Base-by-base conservation (phyloP, 2,113 vertebrate species). In the Amphilophus citrinellus region DNA sequence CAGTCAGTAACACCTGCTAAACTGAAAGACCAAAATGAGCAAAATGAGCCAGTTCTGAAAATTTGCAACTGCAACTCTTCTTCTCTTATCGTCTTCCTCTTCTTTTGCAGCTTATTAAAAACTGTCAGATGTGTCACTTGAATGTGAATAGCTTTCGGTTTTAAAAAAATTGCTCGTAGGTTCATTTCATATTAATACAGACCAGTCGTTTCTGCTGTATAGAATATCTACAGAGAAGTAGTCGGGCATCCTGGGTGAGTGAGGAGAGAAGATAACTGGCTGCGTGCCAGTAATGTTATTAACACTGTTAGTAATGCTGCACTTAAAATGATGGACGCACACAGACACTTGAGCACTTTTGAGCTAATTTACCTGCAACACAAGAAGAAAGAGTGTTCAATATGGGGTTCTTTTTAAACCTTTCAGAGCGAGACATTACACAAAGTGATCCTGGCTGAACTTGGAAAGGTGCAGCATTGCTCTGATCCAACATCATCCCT, bases 221-320 rank as follows among this genome's bases (percentile, higher is more conserved):
- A 71, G 37, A 53, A 44, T 32, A 3, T 79, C 39, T 42, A n/a
- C 39, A 77, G 37, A 78, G 76, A 71, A 8, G n/a, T 60, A 58
- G 82, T 79, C 32, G 9, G 63, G 63, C 83, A 47, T 77, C 68
- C n/a, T 47, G 30, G 87, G 10, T 68, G 32, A 9, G 76, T 17
- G 37, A 76, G 42, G 14, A 76, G 85, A 86, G 61, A 58, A n/a
- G 44, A 78, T 79, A 62, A 58, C 56, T 88, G 87, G 84, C 56
- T 53, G n/a, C 5, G 18, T 37, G 83, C 79, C 86, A 86, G 85
- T 85, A 78, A 77, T 79, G 82, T 82, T 82, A 89, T 90, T 89
- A 89, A 80, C 63, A 22, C 82, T 82, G 77, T 75, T 58, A 61
- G 71, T 85, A 80, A 76, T 85, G 44, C 82, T 83, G 82, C 79